Conservation (phyloP, 2,113 vertebrate genomes). For the Rostratula benghalensis region DNA sequence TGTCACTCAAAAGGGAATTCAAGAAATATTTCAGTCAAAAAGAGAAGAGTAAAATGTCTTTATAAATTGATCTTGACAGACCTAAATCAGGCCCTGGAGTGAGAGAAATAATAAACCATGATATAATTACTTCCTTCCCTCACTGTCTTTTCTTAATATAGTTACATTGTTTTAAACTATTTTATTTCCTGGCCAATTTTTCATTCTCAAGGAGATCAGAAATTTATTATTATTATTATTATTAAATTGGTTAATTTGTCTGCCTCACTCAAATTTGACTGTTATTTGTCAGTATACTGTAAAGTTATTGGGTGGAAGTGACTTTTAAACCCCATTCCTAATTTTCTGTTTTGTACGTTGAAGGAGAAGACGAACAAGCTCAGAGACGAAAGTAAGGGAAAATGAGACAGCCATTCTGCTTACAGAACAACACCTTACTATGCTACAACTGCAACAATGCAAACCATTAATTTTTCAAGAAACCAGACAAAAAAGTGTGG, state of each 20-base stretch:
- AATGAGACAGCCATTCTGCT: background rate
- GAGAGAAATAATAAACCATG: background rate
- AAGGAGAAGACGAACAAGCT: background rate
- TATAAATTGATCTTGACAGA: background rate
- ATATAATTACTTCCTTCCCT: background rate
- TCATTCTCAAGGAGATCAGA: background rate
- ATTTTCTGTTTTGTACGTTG: background rate
- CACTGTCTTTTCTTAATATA: background rate
- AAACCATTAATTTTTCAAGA: background rate
- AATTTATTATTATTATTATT: no score
- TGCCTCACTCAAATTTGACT: background rate
- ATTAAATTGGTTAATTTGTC: background rate
- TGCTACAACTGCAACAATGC: background rate
- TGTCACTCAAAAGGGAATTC: background rate
- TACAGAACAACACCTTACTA: background rate
- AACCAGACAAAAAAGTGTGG: background rate
- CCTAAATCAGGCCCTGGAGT: background rate
- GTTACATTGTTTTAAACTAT: background rate
- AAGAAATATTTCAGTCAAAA: background rate
- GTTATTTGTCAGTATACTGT: background rate
- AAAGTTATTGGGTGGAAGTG: background rate
- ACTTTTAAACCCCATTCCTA: background rate
- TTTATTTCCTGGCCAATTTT: background rate
- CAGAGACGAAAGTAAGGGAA: background rate
- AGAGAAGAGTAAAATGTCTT: background rate